phyloP scores from a whole-genome alignment of 2,113 vertebrate genomes.

The Lepus americanus region DNA sequence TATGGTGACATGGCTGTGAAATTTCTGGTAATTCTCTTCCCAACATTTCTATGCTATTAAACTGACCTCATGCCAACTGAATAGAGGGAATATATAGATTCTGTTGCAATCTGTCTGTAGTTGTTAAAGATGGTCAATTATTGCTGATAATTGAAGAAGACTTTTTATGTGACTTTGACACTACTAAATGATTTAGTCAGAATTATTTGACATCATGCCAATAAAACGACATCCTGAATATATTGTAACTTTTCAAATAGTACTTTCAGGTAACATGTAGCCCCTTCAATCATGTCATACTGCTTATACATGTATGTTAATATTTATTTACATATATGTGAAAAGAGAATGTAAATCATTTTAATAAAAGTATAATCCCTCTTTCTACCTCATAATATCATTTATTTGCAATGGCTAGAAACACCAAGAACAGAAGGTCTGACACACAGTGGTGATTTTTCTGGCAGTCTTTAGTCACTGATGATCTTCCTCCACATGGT shows the following conservation, averaged over 20 bases:
- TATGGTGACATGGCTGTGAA: background rate
- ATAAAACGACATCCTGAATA: background rate
- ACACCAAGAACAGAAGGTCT: background rate
- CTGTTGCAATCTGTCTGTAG: background rate
- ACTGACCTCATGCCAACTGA: background rate
- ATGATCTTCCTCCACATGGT: background rate
- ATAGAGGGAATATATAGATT: background rate
- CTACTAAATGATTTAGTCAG: slow-evolving; percentile 32
- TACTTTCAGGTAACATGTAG: background rate
- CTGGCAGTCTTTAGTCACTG: background rate
- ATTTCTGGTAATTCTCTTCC: slow-evolving; percentile 39
- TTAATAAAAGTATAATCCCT: background rate
- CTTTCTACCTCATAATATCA: background rate
- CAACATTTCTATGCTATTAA: slow-evolving; percentile 31
- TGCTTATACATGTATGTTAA: background rate
- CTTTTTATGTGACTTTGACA: background rate
- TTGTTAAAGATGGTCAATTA: slow-evolving; percentile 37
- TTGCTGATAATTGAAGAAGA: slow-evolving; percentile 52
- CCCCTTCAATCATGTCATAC: background rate
- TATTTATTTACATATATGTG: background rate
- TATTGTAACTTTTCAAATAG: background rate
- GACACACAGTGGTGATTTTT: background rate
- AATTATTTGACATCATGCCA: background rate
- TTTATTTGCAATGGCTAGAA: slow-evolving; percentile 26
- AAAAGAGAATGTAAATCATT: background rate